Evolutionary conservation across 2,888 invertebrate genomes (phyloP).

Genomic region (Anarsia innoxiella): DNA sequence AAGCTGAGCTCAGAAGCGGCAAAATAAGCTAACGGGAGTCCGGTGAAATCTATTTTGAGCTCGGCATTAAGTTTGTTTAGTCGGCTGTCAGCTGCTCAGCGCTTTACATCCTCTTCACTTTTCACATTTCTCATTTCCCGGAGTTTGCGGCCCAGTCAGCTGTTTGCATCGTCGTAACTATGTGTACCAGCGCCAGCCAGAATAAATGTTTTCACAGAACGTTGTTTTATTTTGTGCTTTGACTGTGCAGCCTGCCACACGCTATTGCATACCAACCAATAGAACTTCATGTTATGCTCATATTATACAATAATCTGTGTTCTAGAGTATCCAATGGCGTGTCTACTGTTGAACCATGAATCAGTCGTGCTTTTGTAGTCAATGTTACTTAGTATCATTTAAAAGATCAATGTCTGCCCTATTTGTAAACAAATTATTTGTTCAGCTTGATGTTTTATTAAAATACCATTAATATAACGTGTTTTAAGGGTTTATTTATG

Average conservation of each 20-base stretch:
- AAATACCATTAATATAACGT: too few species aligned
- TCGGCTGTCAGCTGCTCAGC: constrained; percentile 38
- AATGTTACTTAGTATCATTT: too few species aligned
- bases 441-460: neutral
- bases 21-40: constrained; percentile 33
- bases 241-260: constrained; percentile 1
- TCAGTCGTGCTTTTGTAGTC: constrained; percentile 4
- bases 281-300: neutral
- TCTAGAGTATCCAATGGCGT: constrained; percentile 1
- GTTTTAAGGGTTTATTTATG: too few species aligned
- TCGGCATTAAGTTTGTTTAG: constrained; percentile 43
- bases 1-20: constrained; percentile 28
- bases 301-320: neutral
- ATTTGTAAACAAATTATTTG: neutral
- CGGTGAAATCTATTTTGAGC: constrained; percentile 39
- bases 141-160: constrained; percentile 31
- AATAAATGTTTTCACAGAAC: constrained; percentile 63
- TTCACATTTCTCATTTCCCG: constrained; percentile 42
- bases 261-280: neutral
- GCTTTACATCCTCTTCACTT: constrained; percentile 42
- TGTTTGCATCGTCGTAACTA: constrained; percentile 39
- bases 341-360: constrained; percentile 2
- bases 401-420: constrained; percentile 1
- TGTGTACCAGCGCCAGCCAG: constrained; percentile 36
- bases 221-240: constrained; percentile 69